phyloP scores from a whole-genome alignment of 2,888 invertebrate species.

The Hecatera dysodea region DNA sequence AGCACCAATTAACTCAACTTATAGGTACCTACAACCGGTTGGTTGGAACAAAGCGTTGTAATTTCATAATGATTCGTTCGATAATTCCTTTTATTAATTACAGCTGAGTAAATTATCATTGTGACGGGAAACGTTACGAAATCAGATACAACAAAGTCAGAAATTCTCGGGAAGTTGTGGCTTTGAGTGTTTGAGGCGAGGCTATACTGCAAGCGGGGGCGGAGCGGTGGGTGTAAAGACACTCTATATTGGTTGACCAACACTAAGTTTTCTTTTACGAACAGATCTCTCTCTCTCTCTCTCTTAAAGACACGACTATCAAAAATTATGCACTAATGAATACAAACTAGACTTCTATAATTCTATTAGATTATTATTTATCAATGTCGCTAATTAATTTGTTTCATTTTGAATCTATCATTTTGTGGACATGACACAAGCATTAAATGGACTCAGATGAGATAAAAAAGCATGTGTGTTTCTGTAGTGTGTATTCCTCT shows the following conservation, averaged over 20 bases:
- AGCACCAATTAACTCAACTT: constrained; percentile 39
- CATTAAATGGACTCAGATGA: neutral
- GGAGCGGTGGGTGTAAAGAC: neutral
- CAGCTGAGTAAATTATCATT: constrained; percentile 52
- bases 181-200: constrained; percentile 21
- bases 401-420: neutral
- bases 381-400: neutral
- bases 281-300: too few relatives aligned
- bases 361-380: neutral
- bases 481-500: too few relatives aligned
- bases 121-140: constrained; percentile 52
- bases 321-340: neutral
- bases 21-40: constrained; percentile 36
- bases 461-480: neutral
- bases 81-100: constrained; percentile 66
- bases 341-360: neutral
- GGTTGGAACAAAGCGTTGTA: constrained; percentile 52
- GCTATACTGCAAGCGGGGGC: constrained; percentile 29
- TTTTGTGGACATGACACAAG: neutral
- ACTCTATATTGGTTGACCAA: neutral
- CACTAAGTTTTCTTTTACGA: neutral
- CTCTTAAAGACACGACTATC: too few relatives aligned
- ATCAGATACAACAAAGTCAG: constrained; percentile 47
- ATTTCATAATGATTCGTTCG: constrained; percentile 64
- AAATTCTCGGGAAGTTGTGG: constrained; percentile 53